These are phyloP conservation scores for Notothenia rossii DNA, from an alignment of 2,113 vertebrate species.

Conservation along the genomic window DNA sequence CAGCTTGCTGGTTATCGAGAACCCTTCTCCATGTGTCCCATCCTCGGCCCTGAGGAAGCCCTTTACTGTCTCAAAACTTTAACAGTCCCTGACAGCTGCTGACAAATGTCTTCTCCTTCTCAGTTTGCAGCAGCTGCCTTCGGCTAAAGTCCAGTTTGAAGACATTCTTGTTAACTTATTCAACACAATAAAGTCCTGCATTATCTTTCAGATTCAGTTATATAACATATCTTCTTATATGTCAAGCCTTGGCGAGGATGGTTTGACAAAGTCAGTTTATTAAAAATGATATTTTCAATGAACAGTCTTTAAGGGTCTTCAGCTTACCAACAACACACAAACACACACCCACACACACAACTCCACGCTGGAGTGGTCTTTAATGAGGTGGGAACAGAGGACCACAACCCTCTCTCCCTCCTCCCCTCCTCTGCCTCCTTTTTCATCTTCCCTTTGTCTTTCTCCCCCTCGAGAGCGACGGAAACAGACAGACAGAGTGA, in stretches of 20 bases:
- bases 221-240: constrained; percentile 15
- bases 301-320: too few species aligned
- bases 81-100: constrained; percentile 49
- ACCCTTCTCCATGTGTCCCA: constrained; percentile 24
- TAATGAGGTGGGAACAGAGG: constrained; percentile 80
- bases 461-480: constrained; percentile 36
- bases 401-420: constrained; percentile 53
- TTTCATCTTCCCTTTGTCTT: constrained; percentile 55
- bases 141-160: constrained; percentile 36
- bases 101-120: constrained; percentile 32
- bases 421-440: neutral
- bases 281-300: too few species aligned
- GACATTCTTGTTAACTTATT: constrained; percentile 31
- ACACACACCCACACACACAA: constrained; percentile 20
- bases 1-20: constrained; percentile 18
- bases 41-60: constrained; percentile 17
- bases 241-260: neutral
- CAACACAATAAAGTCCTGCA: constrained; percentile 9
- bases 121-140: constrained; percentile 22
- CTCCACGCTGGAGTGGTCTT: constrained; percentile 72
- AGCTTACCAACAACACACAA: neutral
- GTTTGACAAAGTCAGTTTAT: neutral
- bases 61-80: constrained; percentile 35
- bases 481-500: constrained; percentile 43
- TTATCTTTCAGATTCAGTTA: constrained; percentile 12